Evolutionary conservation across 2,888 invertebrate genomes (phyloP).

Genomic region (Plemyria rubiginata): DNA sequence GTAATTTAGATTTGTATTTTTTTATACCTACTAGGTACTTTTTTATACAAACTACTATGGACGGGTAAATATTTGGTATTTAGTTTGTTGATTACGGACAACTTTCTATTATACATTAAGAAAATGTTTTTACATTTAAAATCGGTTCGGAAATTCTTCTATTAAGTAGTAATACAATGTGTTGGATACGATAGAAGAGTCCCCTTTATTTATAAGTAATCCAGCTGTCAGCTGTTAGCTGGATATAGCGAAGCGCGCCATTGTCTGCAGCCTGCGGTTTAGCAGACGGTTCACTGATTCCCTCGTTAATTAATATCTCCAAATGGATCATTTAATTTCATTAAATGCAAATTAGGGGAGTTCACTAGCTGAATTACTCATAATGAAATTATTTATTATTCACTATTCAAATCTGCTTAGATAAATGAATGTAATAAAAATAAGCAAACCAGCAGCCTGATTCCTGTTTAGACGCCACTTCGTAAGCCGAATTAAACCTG

Average conservation of each 20-base stretch:
- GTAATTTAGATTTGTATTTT: no score
- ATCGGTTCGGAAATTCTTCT: background rate
- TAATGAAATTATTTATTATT: slow-evolving; percentile 57
- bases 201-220: background rate
- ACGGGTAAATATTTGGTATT: no score
- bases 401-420: slow-evolving; percentile 42
- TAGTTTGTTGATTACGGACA: no score
- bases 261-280: slow-evolving; percentile 54
- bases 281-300: slow-evolving; percentile 78
- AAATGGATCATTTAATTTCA: slow-evolving; percentile 85
- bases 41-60: no score
- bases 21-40: no score
- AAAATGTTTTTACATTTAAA: no score
- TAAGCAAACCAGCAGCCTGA: slow-evolving; percentile 29
- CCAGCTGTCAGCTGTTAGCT: slow-evolving; percentile 17
- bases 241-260: slow-evolving; percentile 28
- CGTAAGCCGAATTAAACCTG: slow-evolving; percentile 53
- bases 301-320: slow-evolving; percentile 83
- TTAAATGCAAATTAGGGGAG: slow-evolving; percentile 83
- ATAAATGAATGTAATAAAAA: slow-evolving; percentile 27
- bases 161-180: no score
- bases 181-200: no score
- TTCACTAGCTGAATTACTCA: slow-evolving; percentile 57
- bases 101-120: no score
- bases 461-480: slow-evolving; percentile 44